Evolutionary conservation across 2,888 invertebrate genomes (phyloP).

Genomic region (Drosophila pseudotalamancana): DNA sequence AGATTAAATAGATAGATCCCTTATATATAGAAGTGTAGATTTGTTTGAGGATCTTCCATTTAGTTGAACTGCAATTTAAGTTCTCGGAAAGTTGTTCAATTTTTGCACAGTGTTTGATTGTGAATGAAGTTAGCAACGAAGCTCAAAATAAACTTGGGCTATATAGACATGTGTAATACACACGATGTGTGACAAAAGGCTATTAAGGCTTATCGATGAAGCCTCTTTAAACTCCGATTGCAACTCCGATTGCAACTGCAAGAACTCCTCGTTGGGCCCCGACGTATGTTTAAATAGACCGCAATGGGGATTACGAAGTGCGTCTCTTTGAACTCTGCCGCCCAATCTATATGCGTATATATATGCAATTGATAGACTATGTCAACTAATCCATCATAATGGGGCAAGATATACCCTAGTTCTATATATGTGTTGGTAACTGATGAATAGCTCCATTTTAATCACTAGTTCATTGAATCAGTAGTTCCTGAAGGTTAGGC

Average conservation of each 20-base stretch:
- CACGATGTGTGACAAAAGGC: slow-evolving; percentile 42
- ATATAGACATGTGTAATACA: slow-evolving; percentile 27
- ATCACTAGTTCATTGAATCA: too few relatives aligned
- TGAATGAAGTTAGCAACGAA: not conserved
- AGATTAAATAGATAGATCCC: too few relatives aligned
- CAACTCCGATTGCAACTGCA: slow-evolving; percentile 17
- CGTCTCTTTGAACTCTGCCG: slow-evolving; percentile 70
- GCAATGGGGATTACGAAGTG: slow-evolving; percentile 83
- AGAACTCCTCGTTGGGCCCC: slow-evolving; percentile 8
- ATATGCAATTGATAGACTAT: slow-evolving; percentile 39
- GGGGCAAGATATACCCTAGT: not conserved
- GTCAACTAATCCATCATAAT: slow-evolving; percentile 57
- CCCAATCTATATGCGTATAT: slow-evolving; percentile 12
- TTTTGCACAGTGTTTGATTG: slow-evolving; percentile 4
- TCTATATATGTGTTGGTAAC: not conserved
- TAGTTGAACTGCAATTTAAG: too few relatives aligned
- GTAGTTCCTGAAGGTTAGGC: too few relatives aligned
- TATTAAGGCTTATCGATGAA: slow-evolving; percentile 70
- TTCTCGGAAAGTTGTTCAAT: not conserved
- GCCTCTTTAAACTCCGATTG: slow-evolving; percentile 42
- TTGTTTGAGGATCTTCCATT: not conserved
- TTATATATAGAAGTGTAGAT: not conserved
- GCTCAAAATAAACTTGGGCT: too few relatives aligned
- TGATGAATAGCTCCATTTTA: not conserved
- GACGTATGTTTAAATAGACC: slow-evolving; percentile 78